Evolutionary conservation across 2,113 vertebrate genomes (phyloP).

Genomic region (Marmota monax): DNA sequence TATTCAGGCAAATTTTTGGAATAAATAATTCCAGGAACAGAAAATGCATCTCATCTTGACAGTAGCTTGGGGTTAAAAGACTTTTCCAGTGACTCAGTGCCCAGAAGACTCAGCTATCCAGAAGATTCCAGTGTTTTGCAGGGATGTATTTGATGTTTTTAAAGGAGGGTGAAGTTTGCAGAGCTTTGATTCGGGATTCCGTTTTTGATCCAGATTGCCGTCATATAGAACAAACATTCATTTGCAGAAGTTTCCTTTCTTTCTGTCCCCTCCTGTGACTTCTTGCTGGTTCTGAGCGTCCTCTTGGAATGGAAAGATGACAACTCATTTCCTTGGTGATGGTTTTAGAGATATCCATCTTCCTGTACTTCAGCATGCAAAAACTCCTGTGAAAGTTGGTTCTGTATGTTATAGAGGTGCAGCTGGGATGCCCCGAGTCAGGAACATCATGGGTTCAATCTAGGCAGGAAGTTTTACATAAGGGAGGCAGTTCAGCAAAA

Average conservation of each 20-base stretch:
- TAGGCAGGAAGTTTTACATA: background rate
- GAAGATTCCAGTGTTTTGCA: background rate
- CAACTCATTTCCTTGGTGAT: background rate
- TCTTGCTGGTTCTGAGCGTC: background rate
- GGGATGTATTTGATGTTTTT: background rate
- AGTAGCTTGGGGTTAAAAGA: background rate
- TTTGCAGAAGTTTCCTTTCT: background rate
- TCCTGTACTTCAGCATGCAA: background rate
- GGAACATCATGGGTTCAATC: background rate
- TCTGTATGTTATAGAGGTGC: background rate
- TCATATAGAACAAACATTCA: background rate
- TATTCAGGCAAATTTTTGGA: background rate
- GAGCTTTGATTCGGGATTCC: background rate
- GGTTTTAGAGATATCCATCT: background rate
- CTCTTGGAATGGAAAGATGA: background rate
- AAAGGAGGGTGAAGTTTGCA: rapidly evolving
- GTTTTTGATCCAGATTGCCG: background rate
- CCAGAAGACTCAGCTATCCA: background rate
- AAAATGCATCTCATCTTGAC: background rate
- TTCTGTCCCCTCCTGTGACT: background rate
- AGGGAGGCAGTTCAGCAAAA: background rate
- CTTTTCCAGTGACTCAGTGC: slow-evolving; percentile 63
- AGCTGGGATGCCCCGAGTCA: background rate
- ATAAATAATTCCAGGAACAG: slow-evolving; percentile 37
- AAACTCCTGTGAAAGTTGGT: background rate